A percentile compares a stretch with the other conserved stretches of the same genome.
phyloP scores from a whole-genome alignment of 2,888 invertebrate genomes.

The Myopa testacea region DNA sequence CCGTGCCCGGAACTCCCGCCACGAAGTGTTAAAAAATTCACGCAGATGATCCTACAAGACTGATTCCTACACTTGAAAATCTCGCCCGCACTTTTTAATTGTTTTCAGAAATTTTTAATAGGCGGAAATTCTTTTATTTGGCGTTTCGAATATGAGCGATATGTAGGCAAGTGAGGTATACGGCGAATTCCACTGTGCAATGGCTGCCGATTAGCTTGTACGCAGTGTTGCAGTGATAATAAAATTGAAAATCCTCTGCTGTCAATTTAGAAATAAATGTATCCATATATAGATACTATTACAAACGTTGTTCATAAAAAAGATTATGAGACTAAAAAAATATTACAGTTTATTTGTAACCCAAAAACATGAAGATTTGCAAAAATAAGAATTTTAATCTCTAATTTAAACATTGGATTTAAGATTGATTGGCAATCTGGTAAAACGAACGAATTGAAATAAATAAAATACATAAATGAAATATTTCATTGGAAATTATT shows the following conservation, averaged over 20 bases:
- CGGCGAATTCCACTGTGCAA: constrained; percentile 40
- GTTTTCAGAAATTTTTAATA: constrained; percentile 33
- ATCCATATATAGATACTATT: too few species aligned
- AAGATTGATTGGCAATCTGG: too few species aligned
- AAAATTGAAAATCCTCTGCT: not conserved
- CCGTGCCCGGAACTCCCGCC: too few species aligned
- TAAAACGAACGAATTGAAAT: too few species aligned
- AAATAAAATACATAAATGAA: too few species aligned
- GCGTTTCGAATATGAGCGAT: constrained; percentile 36
- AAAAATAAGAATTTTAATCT: too few species aligned
- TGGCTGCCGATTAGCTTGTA: constrained; percentile 32
- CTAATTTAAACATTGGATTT: too few species aligned
- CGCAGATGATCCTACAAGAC: not conserved
- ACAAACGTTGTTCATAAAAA: too few species aligned
- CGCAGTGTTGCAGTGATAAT: constrained; percentile 13
- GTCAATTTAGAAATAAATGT: not conserved
- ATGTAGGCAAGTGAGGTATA: constrained; percentile 41
- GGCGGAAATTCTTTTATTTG: constrained; percentile 14
- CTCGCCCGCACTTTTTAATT: constrained; percentile 12
- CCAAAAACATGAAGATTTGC: too few species aligned
- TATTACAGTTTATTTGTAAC: too few species aligned
- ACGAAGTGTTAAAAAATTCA: not conserved
- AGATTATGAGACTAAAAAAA: too few species aligned
- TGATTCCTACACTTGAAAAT: not conserved
- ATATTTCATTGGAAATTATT: too few species aligned